A percentile compares a stretch with the other conserved stretches of the same genome.
These are phyloP conservation scores for Bungarus multicinctus DNA, from an alignment of 2,113 vertebrate species.

Conservation along the genomic window DNA sequence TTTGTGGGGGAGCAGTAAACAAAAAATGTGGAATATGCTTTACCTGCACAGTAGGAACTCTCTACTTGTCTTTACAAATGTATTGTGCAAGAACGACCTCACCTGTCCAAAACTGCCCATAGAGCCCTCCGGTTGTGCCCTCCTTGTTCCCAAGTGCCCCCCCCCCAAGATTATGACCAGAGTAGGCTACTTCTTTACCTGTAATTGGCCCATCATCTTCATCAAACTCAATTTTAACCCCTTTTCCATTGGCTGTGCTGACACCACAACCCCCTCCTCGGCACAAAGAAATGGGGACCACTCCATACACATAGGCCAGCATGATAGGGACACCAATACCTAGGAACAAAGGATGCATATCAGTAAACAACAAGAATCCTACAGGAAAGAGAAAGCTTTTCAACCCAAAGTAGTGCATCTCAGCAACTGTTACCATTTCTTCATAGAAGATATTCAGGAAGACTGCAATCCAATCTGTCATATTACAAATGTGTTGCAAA, in stretches of 20 bases:
- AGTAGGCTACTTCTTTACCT: slow-evolving; percentile 68
- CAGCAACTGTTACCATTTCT: not conserved
- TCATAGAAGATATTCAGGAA: not conserved
- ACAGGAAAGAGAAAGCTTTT: not conserved
- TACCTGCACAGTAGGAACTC: not conserved
- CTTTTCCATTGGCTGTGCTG: slow-evolving; percentile 92
- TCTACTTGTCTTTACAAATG: rapidly evolving
- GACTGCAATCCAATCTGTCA: not conserved
- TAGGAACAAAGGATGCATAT: slow-evolving; percentile 49
- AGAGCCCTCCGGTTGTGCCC: not conserved
- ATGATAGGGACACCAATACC: slow-evolving; percentile 99
- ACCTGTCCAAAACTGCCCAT: not conserved
- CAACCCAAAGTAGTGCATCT: too few relatives aligned
- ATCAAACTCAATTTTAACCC: slow-evolving; percentile 95
- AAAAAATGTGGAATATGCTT: not conserved
- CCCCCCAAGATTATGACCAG: not conserved
- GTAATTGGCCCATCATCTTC: slow-evolving; percentile 97
- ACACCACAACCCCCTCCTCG: slow-evolving; percentile 95
- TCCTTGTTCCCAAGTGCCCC: not conserved
- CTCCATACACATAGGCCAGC: slow-evolving; percentile 96
- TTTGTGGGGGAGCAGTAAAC: not conserved
- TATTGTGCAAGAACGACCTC: not conserved
- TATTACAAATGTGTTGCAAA: not conserved
- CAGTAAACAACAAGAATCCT: slow-evolving; percentile 26
- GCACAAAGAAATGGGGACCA: slow-evolving; percentile 96